Conservation (phyloP, 1,140 invertebrate genomes). For the Orchestia grillus region DNA sequence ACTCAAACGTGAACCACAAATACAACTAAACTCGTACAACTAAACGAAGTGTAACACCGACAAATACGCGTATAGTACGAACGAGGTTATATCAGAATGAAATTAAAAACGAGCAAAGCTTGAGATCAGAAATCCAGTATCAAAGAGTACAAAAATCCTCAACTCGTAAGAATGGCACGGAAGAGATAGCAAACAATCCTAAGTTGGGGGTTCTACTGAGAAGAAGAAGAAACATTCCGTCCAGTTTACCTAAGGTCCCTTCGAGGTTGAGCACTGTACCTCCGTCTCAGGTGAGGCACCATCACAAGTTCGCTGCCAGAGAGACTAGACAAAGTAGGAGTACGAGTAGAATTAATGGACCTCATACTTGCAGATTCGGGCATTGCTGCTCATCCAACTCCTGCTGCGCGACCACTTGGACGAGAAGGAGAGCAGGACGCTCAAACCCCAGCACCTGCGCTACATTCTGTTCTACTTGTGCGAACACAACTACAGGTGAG, state of each 20-base stretch:
- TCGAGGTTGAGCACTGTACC: not conserved
- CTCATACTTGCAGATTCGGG: conserved; percentile 55
- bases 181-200: no score
- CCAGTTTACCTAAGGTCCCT: not conserved
- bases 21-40: no score
- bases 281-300: not conserved
- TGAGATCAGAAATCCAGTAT: no score
- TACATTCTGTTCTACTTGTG: conserved; percentile 84
- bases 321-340: not conserved
- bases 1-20: no score
- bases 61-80: no score
- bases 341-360: not conserved
- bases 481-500: conserved; percentile 76
- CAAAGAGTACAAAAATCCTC: no score
- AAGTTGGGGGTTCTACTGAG: no score
- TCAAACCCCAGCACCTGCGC: conserved; percentile 79
- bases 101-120: no score
- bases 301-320: not conserved
- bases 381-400: conserved; percentile 74
- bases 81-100: no score
- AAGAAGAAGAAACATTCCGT: no score
- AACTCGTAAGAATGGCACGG: no score
- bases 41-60: no score
- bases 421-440: conserved; percentile 69
- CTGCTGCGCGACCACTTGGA: conserved; percentile 76